Base-by-base conservation (phyloP, 1,140 invertebrate genomes). In the Sipha flava region DNA sequence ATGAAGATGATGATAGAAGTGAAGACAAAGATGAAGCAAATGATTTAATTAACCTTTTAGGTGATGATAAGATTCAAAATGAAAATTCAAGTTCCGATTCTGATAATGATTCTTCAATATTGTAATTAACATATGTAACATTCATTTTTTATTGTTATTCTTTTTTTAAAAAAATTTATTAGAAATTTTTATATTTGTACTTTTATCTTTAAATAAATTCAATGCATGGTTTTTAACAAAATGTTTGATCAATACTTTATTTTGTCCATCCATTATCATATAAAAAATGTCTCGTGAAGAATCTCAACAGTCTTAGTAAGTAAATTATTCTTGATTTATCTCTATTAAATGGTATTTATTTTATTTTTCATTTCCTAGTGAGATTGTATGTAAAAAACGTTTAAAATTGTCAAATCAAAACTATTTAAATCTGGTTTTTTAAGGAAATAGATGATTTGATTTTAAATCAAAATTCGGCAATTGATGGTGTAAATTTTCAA, bases 1-100 rank as follows among this genome's bases (percentile, higher is more conserved):
- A 49, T 10, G 54, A 77, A 18, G 79, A 81, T 18, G 52, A 81
- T 18, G 34, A 40, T 14, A 77, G 52, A 64, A 62, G 72, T 62
- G 21, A 79, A 49, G 62, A 72, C 18, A 72, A 80, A 37, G 40
- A 79, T 54, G 47, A 79, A 79, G 23, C 77, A 54, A 79, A 70
- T 37, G 77, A 81, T 59, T 77, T 77, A 43, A 40, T 54, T 23
- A 23, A 43, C 6, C 34, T 43, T 26, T 57, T 77, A 7, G 14
- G 34, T 4, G 37, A n/a, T 40, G 18, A 75, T 40, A 59, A 57
- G 3, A 12, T n/a, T 57, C 47, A 18, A 40, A 10, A 59, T 34
- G 31, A 77, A 26, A 12, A 77, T 31, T n/a, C 14, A 14, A 37
- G 26, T 43, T 43, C 40, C 9, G 34, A 59, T 77, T 77, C 72